phyloP scores from a whole-genome alignment of 2,113 vertebrate genomes.

The Propithecus coquereli region DNA sequence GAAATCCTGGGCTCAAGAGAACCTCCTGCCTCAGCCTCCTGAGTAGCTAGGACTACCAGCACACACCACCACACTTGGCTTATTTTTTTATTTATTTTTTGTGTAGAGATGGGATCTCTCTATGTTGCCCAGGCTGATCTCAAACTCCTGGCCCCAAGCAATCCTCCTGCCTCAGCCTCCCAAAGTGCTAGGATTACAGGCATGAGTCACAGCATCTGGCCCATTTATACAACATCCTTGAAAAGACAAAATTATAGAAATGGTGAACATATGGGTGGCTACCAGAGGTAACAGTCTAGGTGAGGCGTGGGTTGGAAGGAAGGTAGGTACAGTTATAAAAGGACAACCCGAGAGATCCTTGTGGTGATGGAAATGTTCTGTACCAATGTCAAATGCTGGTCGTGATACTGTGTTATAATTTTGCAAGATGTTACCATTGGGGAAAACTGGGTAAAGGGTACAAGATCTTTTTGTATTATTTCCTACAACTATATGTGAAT shows the following conservation, averaged over 20 bases:
- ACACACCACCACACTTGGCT: too few relatives aligned
- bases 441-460: neutral
- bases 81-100: too few relatives aligned
- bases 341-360: neutral
- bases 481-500: neutral
- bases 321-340: neutral
- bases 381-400: neutral
- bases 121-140: too few relatives aligned
- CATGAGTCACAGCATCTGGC: too few relatives aligned
- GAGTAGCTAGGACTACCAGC: too few relatives aligned
- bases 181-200: too few relatives aligned
- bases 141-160: too few relatives aligned
- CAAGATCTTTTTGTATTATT: neutral
- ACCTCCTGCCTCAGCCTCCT: too few relatives aligned
- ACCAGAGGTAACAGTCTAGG: neutral
- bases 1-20: too few relatives aligned
- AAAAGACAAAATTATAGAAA: conserved; percentile 12
- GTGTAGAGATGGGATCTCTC: too few relatives aligned
- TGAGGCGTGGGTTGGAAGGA: neutral
- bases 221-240: neutral
- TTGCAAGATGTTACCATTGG: neutral
- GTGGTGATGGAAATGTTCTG: neutral
- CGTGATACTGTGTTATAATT: neutral
- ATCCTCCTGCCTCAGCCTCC: too few relatives aligned
- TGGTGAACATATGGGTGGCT: neutral